Evolutionary conservation across 1,140 invertebrate genomes (phyloP), one percentile per base, ranked within the genome.

Genomic region (Acromyrmex heyeri): DNA sequence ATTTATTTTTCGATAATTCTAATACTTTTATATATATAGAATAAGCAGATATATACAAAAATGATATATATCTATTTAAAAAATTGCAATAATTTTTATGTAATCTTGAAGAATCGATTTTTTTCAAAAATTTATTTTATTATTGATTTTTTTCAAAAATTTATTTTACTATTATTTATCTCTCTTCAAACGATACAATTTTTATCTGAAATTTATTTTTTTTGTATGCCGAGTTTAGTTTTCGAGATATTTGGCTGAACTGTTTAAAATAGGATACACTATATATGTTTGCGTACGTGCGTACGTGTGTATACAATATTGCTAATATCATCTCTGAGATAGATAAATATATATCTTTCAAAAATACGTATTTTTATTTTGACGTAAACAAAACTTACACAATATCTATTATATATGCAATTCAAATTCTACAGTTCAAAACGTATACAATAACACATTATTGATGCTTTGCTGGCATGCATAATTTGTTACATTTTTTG

Each of bases 391-490:
- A 76, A 75, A 61, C 0, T 14, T 44, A 24, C 7, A 38, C 3
- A 77, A 18, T 44, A 21, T 64, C 8, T 27, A 18, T 10, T 34
- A 44, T 12, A 34, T 14, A 38, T 16, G 5, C 7, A 55, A 55
- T 44, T 10, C 12, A 62, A 48, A 27, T n/a, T 62, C 3, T 64
- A 44, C 3, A 50, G 21, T 57, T 30, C 14, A 53, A 85, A 55
- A 86, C 1, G 48, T 18, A 1, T 44, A 64, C 14, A 53, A 30
- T 88, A 69, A 89, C 76, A 64, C n/a, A 86, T 81, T 57, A 57
- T 75, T 88, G 86, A 57, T 69, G 88, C 65, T 90, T 87, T 57
- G 59, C 30, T 57, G 61, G 30, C 62, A 62, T 88, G 77, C 72
- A 83, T 87, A 67, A 12, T 59, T 24, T 75, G 50, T 53, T 61